Evolutionary conservation across 2,113 vertebrate genomes (phyloP).

Genomic region (Abramis brama): DNA sequence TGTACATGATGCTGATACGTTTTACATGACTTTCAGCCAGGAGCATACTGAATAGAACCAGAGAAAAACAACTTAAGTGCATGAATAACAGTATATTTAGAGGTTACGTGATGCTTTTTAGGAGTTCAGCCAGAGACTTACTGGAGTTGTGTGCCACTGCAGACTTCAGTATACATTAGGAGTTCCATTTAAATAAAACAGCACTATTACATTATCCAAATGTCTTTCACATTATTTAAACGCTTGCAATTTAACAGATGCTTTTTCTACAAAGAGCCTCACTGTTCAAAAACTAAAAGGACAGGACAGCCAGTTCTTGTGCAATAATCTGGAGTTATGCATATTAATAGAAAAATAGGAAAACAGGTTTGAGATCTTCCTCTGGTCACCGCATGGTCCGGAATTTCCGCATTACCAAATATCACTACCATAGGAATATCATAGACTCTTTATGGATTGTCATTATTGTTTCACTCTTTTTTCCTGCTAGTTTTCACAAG

Average conservation of each 20-base stretch:
- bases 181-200: neutral
- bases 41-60: slow-evolving; percentile 29
- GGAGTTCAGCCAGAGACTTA: slow-evolving; percentile 42
- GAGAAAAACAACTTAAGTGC: slow-evolving; percentile 44
- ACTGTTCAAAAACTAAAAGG: neutral
- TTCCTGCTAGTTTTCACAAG: slow-evolving; percentile 30
- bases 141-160: slow-evolving; percentile 7
- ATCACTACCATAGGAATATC: neutral
- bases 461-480: neutral
- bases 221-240: neutral
- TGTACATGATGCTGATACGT: slow-evolving; percentile 29
- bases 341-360: neutral
- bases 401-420: neutral
- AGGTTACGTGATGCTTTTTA: slow-evolving; percentile 41
- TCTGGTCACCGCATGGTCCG: neutral
- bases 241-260: neutral
- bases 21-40: slow-evolving; percentile 35
- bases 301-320: neutral
- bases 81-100: slow-evolving; percentile 50
- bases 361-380: neutral
- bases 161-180: neutral
- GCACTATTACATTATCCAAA: slow-evolving; percentile 8
- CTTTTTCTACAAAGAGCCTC: neutral
- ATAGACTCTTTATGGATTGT: neutral
- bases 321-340: too few species aligned